Percentiles rank a stretch among this genome's conserved stretches.
phyloP scores from a whole-genome alignment of 1,140 invertebrate genomes.

The Mya arenaria region DNA sequence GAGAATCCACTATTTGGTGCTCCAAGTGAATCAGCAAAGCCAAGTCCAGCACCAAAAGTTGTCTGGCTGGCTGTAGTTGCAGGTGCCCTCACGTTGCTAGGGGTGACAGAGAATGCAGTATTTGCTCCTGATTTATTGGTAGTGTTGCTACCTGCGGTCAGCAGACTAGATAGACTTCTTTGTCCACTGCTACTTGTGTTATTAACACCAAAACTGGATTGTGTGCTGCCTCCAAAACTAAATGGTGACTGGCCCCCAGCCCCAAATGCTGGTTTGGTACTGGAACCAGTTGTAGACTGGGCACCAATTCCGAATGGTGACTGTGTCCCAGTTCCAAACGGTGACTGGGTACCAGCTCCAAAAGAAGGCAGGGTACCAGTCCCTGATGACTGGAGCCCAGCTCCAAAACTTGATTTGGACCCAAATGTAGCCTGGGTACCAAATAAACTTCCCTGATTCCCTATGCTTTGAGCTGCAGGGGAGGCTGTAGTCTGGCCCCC shows the following conservation, averaged over 20 bases:
- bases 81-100: constrained; percentile 10
- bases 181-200: too few relatives aligned
- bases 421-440: constrained; percentile 12
- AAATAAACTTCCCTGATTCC: too few relatives aligned
- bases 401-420: constrained; percentile 29
- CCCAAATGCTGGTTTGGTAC: background rate
- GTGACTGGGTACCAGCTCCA: background rate
- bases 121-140: constrained; percentile 33
- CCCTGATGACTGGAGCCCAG: background rate
- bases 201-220: too few relatives aligned
- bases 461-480: too few relatives aligned
- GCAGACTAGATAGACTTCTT: too few relatives aligned
- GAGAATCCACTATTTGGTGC: too few relatives aligned
- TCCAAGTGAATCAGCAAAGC: too few relatives aligned
- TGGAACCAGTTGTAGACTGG: background rate
- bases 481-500: too few relatives aligned
- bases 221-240: too few relatives aligned
- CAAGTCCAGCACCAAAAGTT: too few relatives aligned
- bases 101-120: background rate
- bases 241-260: background rate
- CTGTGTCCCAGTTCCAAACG: background rate
- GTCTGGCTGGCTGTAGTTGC: background rate
- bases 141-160: too few relatives aligned
- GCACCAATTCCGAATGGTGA: background rate
- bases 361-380: background rate